phyloP scores from a whole-genome alignment of 2,888 invertebrate genomes.

The Cataglyphis altisquamis region DNA sequence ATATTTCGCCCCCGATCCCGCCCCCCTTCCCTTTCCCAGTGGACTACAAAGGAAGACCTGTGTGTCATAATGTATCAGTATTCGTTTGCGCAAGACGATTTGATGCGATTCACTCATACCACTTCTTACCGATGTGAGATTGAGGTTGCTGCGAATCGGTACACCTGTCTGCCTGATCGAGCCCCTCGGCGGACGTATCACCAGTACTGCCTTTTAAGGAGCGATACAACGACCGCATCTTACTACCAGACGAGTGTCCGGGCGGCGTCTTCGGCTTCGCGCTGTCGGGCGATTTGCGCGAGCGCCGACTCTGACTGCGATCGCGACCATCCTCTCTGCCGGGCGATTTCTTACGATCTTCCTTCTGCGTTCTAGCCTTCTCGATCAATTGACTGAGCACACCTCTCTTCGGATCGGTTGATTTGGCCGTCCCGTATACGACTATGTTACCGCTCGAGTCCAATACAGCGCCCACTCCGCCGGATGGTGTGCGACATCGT shows the following conservation, averaged over 20 bases:
- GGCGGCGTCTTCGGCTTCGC: conserved; percentile 83
- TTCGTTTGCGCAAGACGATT: conserved; percentile 46
- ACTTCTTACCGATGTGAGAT: conserved; percentile 75
- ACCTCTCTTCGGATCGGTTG: conserved; percentile 82
- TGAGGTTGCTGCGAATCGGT: conserved; percentile 83
- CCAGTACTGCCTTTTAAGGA: conserved; percentile 79
- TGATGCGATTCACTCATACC: conserved; percentile 48
- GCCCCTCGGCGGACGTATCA: conserved; percentile 78
- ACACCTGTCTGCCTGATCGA: conserved; percentile 81
- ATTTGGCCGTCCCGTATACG: conserved; percentile 81
- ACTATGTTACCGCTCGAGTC: conserved; percentile 84
- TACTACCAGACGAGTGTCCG: conserved; percentile 81
- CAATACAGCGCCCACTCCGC: conserved; percentile 81
- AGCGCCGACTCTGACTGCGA: conserved; percentile 82
- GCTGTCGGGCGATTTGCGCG: conserved; percentile 84
- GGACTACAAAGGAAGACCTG: conserved; percentile 50
- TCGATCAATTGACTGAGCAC: conserved; percentile 88
- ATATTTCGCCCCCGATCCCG: conserved; percentile 24
- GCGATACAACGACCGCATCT: conserved; percentile 84
- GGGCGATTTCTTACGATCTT: conserved; percentile 86
- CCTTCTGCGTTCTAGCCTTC: conserved; percentile 87
- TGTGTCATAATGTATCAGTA: conserved; percentile 55
- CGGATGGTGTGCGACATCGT: conserved; percentile 82
- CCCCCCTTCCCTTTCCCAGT: conserved; percentile 2
- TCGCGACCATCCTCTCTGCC: conserved; percentile 83